Evolutionary conservation across 1,140 invertebrate genomes (phyloP).

Genomic region (Pseudomyrmex cubaensis): DNA sequence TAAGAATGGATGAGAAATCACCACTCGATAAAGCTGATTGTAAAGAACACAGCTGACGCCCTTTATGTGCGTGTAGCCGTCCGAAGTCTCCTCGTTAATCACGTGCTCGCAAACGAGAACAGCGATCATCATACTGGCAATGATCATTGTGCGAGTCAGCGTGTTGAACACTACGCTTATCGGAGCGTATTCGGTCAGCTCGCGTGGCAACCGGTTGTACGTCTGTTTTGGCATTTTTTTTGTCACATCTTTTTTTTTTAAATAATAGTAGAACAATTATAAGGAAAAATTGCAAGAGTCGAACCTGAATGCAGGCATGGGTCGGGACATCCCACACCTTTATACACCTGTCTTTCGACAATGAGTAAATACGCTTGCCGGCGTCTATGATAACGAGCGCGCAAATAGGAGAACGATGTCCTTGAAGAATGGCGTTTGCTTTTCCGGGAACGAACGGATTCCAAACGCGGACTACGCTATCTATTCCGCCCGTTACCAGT

Average conservation of each 20-base stretch:
- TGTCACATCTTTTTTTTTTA: conserved; percentile 24
- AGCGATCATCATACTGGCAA: conserved; percentile 87
- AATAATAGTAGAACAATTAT: conserved; percentile 20
- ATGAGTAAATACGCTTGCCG: conserved; percentile 85
- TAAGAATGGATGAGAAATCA: conserved; percentile 73
- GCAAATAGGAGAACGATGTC: conserved; percentile 90
- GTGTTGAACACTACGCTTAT: conserved; percentile 88
- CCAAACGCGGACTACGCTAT: conserved; percentile 91
- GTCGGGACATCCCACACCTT: conserved; percentile 89
- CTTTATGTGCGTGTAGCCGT: conserved; percentile 89
- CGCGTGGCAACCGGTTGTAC: conserved; percentile 87
- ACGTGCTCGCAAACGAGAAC: conserved; percentile 87
- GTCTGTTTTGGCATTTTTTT: conserved; percentile 82
- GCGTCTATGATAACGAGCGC: conserved; percentile 87
- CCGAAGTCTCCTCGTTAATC: conserved; percentile 87
- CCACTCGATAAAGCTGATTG: conserved; percentile 89
- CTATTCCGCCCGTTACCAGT: conserved; percentile 90
- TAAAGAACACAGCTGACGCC: conserved; percentile 88
- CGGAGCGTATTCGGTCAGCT: conserved; percentile 86
- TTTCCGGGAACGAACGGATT: conserved; percentile 90
- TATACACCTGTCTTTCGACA: conserved; percentile 88
- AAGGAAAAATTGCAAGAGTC: neutral
- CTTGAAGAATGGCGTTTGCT: conserved; percentile 87
- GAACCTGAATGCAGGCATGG: conserved; percentile 87
- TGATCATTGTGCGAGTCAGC: conserved; percentile 87